Evolutionary conservation across 2,797 vertebrate genomes (phyloP), one percentile per base, ranked within the genome.

Genomic region (Eidolon dupreanum): DNA sequence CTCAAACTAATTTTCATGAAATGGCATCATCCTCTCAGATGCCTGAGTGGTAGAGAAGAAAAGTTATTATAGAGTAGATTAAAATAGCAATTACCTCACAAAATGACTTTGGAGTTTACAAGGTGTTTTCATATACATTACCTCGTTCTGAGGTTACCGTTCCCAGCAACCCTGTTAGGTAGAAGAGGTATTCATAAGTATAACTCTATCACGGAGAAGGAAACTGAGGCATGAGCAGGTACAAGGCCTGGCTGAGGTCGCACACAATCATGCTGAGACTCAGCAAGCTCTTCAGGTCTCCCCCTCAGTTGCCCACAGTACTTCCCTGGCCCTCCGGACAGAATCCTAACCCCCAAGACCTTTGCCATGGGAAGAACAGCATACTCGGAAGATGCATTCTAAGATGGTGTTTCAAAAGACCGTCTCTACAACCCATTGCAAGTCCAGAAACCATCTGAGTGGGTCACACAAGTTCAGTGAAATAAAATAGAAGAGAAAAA

Each of bases 1-100:
- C 96, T 95, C 95, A 95, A 94, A 96, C 96, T 96, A 75, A 96
- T 97, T 95, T 97, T 92, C 94, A 55, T 38, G 90, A 97, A 97
- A 93, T 89, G 88, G 82, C 88, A 95, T 46, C 63, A n/a, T 83
- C 71, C 77, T 94, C 90, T 95, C 88, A 71, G 94, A 95, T 79
- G 87, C 53, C 79, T 94, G 85, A 97, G 92, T 95, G 90, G 82
- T 65, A 87, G 90, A 81, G 57, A 79, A 94, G 88, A 94, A 95
- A 95, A 96, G 93, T 96, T 95, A 97, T 94, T 88, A 95, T 0
- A 53, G 79, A 95, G 81, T 22, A 20, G 65, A 97, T 97, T 95
- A 88, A 97, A 96, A 95, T 24, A 92, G 93, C 93, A 96, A 92
- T 97, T 95, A 95, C 85, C 88, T 93, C 74, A 66, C 46, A 1